Conservation (phyloP, 1,140 invertebrate species). For the Eciton burchellii region DNA sequence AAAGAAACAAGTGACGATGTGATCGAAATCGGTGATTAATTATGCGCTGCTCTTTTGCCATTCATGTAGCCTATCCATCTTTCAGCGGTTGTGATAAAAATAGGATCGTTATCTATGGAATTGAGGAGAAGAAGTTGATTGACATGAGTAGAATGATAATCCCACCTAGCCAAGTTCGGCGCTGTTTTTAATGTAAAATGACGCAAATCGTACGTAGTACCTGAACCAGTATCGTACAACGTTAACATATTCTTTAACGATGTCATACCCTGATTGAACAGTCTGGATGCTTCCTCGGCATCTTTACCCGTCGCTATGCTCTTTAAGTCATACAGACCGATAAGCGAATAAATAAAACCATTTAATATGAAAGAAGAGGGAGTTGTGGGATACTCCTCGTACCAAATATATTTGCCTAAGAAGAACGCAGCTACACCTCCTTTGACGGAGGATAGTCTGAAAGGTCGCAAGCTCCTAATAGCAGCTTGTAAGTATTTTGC, state of each 20-base stretch:
- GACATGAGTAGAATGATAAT: conserved; percentile 99
- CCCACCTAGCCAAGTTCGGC: conserved; percentile 97
- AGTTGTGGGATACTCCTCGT: conserved; percentile 99
- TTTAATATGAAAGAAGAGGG: conserved; percentile 98
- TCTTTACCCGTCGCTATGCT: conserved; percentile 88
- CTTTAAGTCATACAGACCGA: conserved; percentile 97
- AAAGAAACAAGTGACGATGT: background rate
- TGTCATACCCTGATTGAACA: conserved; percentile 94
- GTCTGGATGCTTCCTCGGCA: conserved; percentile 88
- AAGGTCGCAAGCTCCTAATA: conserved; percentile 92
- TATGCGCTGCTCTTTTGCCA: conserved; percentile 96
- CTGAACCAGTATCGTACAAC: conserved; percentile 97
- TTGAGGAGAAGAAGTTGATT: conserved; percentile 97
- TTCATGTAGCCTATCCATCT: conserved; percentile 98
- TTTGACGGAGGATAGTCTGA: conserved; percentile 89
- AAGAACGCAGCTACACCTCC: conserved; percentile 95
- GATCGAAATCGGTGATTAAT: conserved; percentile 86
- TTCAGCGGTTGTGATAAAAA: conserved; percentile 94
- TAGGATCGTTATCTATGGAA: conserved; percentile 94
- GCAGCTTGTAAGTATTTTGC: conserved; percentile 93
- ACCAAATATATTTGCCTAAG: conserved; percentile 93
- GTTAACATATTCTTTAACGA: conserved; percentile 96
- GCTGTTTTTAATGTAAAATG: conserved; percentile 95
- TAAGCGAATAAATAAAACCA: conserved; percentile 98
- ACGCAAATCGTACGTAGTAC: conserved; percentile 98